A percentile compares a stretch with the other conserved stretches of the same genome.
phyloP scores from a whole-genome alignment of 1,140 invertebrate species.

The Micrasema minimum region DNA sequence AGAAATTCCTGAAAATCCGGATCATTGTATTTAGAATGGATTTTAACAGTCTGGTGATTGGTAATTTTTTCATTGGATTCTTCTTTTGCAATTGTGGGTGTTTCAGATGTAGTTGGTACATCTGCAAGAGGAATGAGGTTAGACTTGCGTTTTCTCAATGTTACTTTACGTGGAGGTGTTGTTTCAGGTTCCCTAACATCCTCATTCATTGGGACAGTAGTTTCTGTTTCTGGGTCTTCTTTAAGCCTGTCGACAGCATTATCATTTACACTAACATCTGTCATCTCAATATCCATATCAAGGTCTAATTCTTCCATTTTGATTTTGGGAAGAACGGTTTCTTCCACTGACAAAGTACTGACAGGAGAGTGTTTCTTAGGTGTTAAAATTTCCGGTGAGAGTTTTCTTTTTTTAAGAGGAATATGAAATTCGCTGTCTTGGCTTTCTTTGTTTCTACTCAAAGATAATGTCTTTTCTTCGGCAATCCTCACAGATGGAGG shows the following conservation, averaged over 20 bases:
- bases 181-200: constrained; percentile 11
- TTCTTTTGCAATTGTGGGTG: neutral
- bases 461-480: constrained; percentile 2
- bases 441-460: constrained; percentile 10
- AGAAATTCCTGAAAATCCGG: constrained; percentile 67
- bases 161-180: constrained; percentile 13
- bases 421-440: constrained; percentile 28
- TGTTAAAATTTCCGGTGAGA: constrained; percentile 21
- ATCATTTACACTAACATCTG: too few species aligned
- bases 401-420: constrained; percentile 36
- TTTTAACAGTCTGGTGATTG: constrained; percentile 14
- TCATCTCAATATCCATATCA: too few species aligned
- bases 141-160: constrained; percentile 26
- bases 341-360: neutral
- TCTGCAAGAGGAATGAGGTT: neutral
- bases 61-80: neutral
- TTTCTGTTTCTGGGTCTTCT: too few species aligned
- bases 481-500: neutral
- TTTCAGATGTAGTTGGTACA: neutral
- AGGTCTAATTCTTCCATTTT: too few species aligned
- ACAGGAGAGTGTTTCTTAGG: neutral
- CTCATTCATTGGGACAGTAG: too few species aligned
- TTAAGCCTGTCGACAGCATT: too few species aligned
- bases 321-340: too few species aligned
- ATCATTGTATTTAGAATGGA: constrained; percentile 53